These are phyloP conservation scores for Pygathrix nemaeus DNA, from an alignment of 2,113 vertebrate genomes.

Conservation along the genomic window DNA sequence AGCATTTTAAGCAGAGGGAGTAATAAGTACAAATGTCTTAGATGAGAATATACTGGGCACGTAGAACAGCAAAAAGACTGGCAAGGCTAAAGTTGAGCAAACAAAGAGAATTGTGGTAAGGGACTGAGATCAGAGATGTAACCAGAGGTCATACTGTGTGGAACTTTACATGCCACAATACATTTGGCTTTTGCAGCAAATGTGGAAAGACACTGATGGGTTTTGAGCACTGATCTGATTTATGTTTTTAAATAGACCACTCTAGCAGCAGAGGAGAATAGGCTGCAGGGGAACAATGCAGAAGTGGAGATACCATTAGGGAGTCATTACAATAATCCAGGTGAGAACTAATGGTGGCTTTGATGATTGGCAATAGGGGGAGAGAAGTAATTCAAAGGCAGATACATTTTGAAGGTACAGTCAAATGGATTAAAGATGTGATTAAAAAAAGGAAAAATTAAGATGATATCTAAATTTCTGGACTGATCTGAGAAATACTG, in stretches of 20 bases:
- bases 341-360: not conserved
- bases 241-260: not conserved
- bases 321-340: not conserved
- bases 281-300: not conserved
- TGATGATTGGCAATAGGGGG: not conserved
- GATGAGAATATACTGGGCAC: not conserved
- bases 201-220: not conserved
- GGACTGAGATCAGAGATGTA: not conserved
- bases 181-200: not conserved
- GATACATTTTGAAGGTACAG: conserved; percentile 32
- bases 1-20: not conserved
- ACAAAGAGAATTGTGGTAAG: not conserved
- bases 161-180: not conserved
- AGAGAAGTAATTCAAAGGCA: not conserved
- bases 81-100: not conserved
- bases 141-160: not conserved
- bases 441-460: not conserved
- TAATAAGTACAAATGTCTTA: not conserved
- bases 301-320: not conserved
- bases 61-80: not conserved
- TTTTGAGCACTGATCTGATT: not conserved
- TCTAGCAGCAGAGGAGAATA: not conserved
- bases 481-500: not conserved
- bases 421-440: conserved; percentile 13
- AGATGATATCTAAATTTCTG: not conserved